Conservation (phyloP, 2,888 invertebrate species). For the Drosophila dives region DNA sequence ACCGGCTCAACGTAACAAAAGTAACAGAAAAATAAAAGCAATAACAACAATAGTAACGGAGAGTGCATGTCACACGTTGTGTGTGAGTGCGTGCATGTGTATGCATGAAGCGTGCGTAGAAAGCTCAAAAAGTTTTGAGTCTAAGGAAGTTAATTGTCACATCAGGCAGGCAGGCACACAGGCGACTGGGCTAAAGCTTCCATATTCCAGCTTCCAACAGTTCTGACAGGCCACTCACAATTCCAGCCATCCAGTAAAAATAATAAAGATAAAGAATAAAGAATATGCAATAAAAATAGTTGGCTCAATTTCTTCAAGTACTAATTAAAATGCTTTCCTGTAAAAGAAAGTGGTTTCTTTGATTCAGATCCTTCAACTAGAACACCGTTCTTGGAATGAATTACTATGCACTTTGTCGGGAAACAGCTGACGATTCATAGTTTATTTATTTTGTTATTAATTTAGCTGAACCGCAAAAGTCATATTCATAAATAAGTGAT, state of each 20-base stretch:
- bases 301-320: not conserved
- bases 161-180: conserved; percentile 9
- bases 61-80: conserved; percentile 30
- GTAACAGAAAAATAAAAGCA: conserved; percentile 32
- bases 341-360: not conserved
- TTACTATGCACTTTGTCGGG: conserved; percentile 23
- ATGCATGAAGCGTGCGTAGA: conserved; percentile 32
- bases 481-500: conserved; percentile 33
- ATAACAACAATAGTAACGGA: conserved; percentile 18
- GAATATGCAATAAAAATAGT: not conserved
- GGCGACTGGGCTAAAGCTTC: conserved; percentile 1
- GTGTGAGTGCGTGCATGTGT: conserved; percentile 13
- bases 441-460: conserved; percentile 28
- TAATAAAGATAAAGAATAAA: not conserved
- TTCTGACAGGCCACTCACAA: conserved; percentile 3
- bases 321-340: not conserved
- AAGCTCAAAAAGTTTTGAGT: conserved; percentile 61
- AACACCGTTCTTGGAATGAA: conserved; percentile 32
- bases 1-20: conserved; percentile 55
- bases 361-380: conserved; percentile 1
- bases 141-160: conserved; percentile 43
- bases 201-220: not conserved
- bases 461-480: conserved; percentile 37
- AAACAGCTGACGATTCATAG: conserved; percentile 3
- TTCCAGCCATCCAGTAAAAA: conserved; percentile 10